Conservation (phyloP, 53 echinoderm and acorn worm species). For the Arbacia lixula region DNA sequence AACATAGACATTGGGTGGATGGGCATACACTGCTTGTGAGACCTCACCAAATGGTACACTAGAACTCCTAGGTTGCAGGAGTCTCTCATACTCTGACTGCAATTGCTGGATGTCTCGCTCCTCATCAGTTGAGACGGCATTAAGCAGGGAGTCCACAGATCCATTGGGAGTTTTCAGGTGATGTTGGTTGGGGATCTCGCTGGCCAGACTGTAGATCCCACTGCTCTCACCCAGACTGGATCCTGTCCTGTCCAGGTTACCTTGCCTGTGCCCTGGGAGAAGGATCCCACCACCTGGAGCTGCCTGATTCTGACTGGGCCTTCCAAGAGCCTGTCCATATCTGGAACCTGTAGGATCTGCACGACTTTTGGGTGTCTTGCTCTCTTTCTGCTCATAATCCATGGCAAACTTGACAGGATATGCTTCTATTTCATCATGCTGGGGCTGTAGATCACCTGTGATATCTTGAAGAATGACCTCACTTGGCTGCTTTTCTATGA, state of each 20-base stretch:
- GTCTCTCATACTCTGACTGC: constrained; percentile 63
- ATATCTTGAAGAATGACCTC: neutral
- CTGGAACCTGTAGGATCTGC: neutral
- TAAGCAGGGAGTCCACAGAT: constrained; percentile 34
- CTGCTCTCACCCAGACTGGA: constrained; percentile 51
- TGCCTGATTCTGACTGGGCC: neutral
- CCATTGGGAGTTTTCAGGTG: constrained; percentile 28
- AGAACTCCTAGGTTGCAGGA: constrained; percentile 44
- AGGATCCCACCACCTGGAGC: constrained; percentile 1
- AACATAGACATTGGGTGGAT: neutral
- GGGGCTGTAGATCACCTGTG: neutral
- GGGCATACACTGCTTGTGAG: too few relatives aligned
- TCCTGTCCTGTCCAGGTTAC: constrained; percentile 27
- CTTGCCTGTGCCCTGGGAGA: constrained; percentile 7
- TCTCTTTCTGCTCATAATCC: neutral
- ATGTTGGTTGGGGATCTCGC: constrained; percentile 19
- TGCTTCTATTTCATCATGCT: neutral
- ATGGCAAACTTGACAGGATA: constrained; percentile 48
- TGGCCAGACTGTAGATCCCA: constrained; percentile 44
- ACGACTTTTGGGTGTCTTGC: neutral
- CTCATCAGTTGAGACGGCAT: constrained; percentile 48
- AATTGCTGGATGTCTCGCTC: constrained; percentile 65
- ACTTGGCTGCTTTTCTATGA: constrained; percentile 31
- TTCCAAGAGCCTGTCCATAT: neutral
- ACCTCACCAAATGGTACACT: too few relatives aligned